Base-by-base conservation (phyloP, 64 coral and sea anemone genomes). In the Actinia tenebrosa region DNA sequence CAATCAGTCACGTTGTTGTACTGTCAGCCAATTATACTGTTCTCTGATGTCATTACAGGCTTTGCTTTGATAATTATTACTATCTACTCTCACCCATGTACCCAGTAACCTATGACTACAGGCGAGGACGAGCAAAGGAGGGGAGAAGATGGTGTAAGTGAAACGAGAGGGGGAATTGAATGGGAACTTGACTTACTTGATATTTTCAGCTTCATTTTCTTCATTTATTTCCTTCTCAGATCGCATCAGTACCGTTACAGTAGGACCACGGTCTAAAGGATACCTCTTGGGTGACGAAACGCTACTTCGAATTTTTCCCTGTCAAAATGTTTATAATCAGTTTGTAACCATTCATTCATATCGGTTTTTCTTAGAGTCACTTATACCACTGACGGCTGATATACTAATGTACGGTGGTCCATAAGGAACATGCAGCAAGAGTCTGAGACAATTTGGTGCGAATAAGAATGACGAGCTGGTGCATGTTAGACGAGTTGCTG, bases 221-320 rank as follows among this genome's bases (percentile, higher is more conserved):
- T 85, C 83, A 15, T 4, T 9, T 15, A 85, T 46, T 54, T 85
- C 83, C 17, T 55, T 20, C 5, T 85, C 83, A 53, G 83, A 59
- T 23, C 83, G 55, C 83, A 85, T 85, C 7, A 61, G 56, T n/a
- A 85, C 83, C 3, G 83, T 85, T 17, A 85, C 54, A 10, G 83
- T 85, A 53, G 83, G 53, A 85, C 83, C 60, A 61, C 83, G 83
- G 16, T 85, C 83, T 54, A 85, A 85, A 17, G 83, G 83, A 26
- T 59, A 85, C 56, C 53, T 85, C 83, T 85, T 64, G 11, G 69
- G 69, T 2, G 69, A 75, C 9, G 69, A 27, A 75, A 75, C 37
- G 26, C 69, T 75, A 2, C 69, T 10, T 42, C 26, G n/a, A 14
- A 75, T 42, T 42, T 42, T 75, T 30, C 69, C 69, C 69, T 75